Percentiles rank a stretch among this genome's conserved stretches.
Evolutionary conservation across 1,140 invertebrate species (phyloP).

Genomic region (Vollenhovia emeryi): DNA sequence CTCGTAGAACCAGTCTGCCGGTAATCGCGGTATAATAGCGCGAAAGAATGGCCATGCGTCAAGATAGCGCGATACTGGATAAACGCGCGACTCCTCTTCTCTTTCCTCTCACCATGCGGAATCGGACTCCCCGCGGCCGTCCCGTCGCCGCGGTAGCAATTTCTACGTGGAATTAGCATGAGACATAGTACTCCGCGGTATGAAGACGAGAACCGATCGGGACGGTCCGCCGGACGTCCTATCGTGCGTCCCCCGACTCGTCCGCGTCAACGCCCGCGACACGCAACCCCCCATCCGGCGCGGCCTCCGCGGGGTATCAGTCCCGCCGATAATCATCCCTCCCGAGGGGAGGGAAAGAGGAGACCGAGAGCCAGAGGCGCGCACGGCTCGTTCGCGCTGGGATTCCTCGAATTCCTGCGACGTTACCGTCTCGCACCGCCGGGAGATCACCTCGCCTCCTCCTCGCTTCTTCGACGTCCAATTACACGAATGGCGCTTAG

Average conservation of each 20-base stretch:
- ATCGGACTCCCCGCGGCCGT: constrained; percentile 58
- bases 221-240: neutral
- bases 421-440: neutral
- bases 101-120: constrained; percentile 32
- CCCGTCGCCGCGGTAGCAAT: constrained; percentile 12
- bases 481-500: constrained; percentile 42
- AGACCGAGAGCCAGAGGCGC: neutral
- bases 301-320: neutral
- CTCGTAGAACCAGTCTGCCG: constrained; percentile 69
- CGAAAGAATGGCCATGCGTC: constrained; percentile 72
- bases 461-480: constrained; percentile 17
- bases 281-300: neutral
- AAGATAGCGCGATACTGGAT: constrained; percentile 75
- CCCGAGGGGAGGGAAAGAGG: neutral
- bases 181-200: neutral
- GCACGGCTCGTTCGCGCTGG: neutral
- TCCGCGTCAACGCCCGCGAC: neutral
- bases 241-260: neutral
- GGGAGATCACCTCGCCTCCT: neutral
- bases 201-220: neutral
- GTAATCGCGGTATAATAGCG: constrained; percentile 66
- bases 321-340: neutral
- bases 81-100: constrained; percentile 73
- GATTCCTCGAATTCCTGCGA: constrained; percentile 6
- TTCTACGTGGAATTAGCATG: constrained; percentile 15